A percentile compares a stretch with the other conserved stretches of the same genome.
phyloP scores from a whole-genome alignment of 2,113 vertebrate genomes.

The Sinocyclocheilus grahami region DNA sequence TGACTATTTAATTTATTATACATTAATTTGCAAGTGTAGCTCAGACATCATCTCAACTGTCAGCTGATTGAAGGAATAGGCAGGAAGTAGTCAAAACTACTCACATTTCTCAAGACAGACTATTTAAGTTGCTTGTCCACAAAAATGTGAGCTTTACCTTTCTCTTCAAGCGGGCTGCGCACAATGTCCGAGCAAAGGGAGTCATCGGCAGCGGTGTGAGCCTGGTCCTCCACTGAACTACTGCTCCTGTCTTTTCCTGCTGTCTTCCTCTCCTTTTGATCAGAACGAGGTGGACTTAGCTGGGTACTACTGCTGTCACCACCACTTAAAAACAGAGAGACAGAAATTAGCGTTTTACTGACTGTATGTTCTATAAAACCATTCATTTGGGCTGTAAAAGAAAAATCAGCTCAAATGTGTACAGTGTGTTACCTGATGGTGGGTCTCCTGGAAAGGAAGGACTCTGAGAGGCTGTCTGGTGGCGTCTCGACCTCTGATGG shows the following conservation, averaged over 20 bases:
- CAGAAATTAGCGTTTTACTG: neutral
- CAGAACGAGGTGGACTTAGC: conserved; percentile 75
- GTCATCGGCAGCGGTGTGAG: conserved; percentile 78
- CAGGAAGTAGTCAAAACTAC: neutral
- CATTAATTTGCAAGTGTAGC: neutral
- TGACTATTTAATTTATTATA: neutral
- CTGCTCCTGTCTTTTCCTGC: conserved; percentile 66
- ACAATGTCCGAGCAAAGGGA: conserved; percentile 82
- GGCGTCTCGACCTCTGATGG: conserved; percentile 70
- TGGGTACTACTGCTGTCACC: conserved; percentile 77
- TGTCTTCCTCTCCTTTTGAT: conserved; percentile 70
- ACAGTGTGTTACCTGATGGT: conserved; percentile 78
- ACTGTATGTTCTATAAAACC: neutral
- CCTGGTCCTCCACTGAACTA: conserved; percentile 83
- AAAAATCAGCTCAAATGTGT: neutral
- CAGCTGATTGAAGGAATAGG: conserved; percentile 61
- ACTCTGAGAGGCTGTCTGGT: conserved; percentile 80
- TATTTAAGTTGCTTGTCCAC: neutral
- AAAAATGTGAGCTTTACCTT: conserved; percentile 73
- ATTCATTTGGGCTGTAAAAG: neutral
- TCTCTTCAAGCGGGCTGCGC: conserved; percentile 81
- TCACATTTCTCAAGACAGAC: neutral
- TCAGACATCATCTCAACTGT: conserved; percentile 62
- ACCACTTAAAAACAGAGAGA: conserved; percentile 54
- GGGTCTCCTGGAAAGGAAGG: conserved; percentile 78